Percentiles rank a stretch among this genome's conserved stretches.
phyloP scores from a whole-genome alignment of 2,113 vertebrate genomes.

The Leptocoma aspasia region DNA sequence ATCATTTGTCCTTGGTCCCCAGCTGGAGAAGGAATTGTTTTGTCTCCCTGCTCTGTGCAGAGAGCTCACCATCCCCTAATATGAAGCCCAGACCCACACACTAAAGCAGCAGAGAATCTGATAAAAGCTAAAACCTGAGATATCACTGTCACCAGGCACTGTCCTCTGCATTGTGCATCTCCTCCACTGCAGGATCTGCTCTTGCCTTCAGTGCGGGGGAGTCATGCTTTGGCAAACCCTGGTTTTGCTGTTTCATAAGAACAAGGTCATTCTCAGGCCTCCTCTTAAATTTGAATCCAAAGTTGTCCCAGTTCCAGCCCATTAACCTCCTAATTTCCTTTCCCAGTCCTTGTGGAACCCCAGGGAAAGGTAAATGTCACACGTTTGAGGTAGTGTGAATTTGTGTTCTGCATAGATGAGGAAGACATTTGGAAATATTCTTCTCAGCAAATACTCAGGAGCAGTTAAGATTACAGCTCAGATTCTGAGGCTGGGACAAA shows the following conservation, averaged over 20 bases:
- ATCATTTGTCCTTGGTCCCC: not conserved
- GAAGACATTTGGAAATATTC: not conserved
- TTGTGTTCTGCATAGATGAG: not conserved
- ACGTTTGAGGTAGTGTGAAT: not conserved
- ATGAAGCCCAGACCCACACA: not conserved
- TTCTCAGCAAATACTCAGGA: not conserved
- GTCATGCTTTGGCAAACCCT: not conserved
- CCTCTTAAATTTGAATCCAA: not conserved
- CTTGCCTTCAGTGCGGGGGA: not conserved
- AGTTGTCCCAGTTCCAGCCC: conserved; percentile 21
- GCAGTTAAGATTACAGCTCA: not conserved
- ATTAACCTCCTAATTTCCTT: conserved; percentile 43
- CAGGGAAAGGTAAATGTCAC: conserved; percentile 1
- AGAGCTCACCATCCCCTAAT: not conserved
- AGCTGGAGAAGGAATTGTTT: not conserved
- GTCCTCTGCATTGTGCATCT: fast-evolving
- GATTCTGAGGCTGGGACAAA: not conserved
- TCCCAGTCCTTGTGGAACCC: not conserved
- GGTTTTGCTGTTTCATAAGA: not conserved
- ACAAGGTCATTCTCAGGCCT: not conserved
- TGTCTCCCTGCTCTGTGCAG: not conserved
- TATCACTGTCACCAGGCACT: not conserved
- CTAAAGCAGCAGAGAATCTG: not conserved
- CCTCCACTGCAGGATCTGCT: not conserved
- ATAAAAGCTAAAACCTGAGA: not conserved